Conservation (phyloP, 2,797 vertebrate genomes). For the Sebastes paucispinis region DNA sequence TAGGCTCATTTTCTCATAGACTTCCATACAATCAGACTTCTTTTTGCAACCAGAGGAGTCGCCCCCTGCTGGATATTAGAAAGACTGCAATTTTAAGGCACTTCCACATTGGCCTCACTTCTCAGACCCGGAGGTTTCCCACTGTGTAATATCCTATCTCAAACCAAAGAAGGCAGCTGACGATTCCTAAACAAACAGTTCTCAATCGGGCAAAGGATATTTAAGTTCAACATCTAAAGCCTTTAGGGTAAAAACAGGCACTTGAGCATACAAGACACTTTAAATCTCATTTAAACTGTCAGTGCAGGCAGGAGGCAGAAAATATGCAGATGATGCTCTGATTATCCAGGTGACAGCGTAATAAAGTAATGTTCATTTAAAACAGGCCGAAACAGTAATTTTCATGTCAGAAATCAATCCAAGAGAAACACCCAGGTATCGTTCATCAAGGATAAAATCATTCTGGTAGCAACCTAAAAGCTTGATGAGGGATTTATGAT, state of each 20-base stretch:
- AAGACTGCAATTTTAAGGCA: too few species aligned
- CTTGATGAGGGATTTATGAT: not conserved
- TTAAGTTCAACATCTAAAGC: not conserved
- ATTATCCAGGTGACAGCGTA: not conserved
- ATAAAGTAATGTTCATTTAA: not conserved
- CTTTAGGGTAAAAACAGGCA: not conserved
- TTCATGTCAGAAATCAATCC: constrained; percentile 1
- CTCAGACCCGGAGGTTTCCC: too few species aligned
- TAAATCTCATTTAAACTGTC: not conserved
- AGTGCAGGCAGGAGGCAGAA: not conserved
- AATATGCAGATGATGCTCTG: not conserved
- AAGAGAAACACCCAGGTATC: not conserved
- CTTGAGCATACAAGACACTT: not conserved
- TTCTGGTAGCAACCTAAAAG: not conserved
- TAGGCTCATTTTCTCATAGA: too few species aligned
- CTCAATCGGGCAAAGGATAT: not conserved
- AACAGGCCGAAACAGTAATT: not conserved
- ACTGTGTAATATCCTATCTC: not conserved
- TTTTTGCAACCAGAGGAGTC: too few species aligned
- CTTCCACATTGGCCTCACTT: too few species aligned
- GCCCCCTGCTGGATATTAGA: too few species aligned
- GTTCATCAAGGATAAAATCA: not conserved
- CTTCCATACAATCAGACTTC: too few species aligned
- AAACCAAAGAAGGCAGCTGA: not conserved
- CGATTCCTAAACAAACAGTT: not conserved